Percentiles rank a stretch among this genome's conserved stretches.
These are phyloP conservation scores for Plagodis dolabraria DNA, from an alignment of 2,888 invertebrate species.

Conservation along the genomic window DNA sequence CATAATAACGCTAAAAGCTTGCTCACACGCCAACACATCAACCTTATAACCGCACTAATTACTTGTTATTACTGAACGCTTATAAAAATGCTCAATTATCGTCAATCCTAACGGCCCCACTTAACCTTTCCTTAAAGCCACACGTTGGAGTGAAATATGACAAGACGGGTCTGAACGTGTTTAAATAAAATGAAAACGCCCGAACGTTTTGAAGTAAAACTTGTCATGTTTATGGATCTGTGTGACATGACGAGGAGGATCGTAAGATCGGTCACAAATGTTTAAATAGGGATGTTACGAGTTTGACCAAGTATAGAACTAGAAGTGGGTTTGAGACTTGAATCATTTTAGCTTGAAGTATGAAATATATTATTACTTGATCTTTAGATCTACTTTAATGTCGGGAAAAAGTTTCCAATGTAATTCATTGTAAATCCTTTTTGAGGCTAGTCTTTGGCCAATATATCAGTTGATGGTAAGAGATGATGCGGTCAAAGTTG, in stretches of 20 bases:
- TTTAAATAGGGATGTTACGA: too few species aligned
- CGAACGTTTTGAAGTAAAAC: slow-evolving; percentile 15
- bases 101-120: slow-evolving; percentile 16
- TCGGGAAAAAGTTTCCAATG: too few species aligned
- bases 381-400: too few species aligned
- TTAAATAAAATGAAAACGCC: slow-evolving; percentile 20
- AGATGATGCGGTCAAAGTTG: too few species aligned
- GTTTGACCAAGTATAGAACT: too few species aligned
- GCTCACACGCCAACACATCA: slow-evolving; percentile 1
- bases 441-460: too few species aligned
- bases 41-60: slow-evolving; percentile 10
- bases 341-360: too few species aligned
- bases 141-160: slow-evolving; percentile 21
- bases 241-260: neutral
- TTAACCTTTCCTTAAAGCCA: slow-evolving; percentile 19
- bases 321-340: too few species aligned
- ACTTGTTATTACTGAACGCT: slow-evolving; percentile 12
- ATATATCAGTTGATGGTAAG: too few species aligned
- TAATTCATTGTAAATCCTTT: too few species aligned
- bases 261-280: too few species aligned
- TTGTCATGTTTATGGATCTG: neutral
- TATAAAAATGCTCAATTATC: slow-evolving; percentile 24
- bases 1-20: neutral
- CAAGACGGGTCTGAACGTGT: slow-evolving; percentile 20
- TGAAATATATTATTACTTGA: too few species aligned